Evolutionary conservation across 2,113 vertebrate genomes (phyloP), one percentile per base, ranked within the genome.

Genomic region (Pyrgilauda ruficollis): DNA sequence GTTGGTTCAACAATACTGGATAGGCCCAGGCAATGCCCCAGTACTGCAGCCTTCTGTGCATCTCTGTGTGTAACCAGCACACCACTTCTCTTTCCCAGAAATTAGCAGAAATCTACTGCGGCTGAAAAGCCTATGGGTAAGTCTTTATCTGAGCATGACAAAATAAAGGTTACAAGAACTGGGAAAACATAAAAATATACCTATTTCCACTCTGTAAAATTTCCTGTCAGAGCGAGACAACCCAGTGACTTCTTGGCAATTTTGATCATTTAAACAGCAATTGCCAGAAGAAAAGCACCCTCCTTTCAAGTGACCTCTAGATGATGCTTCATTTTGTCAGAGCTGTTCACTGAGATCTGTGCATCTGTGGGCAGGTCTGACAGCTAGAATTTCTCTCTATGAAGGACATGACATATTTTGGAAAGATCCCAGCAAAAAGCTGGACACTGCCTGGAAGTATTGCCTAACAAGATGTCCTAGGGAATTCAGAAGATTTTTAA

Each of bases 291-390:
- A 53, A 89, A 66, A 62, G 13, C 12, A 73, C 7, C 11, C 8
- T 79, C 62, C 74, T 76, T 76, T 83, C 66, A 83, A 21, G 1
- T 21, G 44, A 62, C 31, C 37, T 90, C 67, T 73, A 15, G 37
- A 44, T 0, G 2, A 53, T 39, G 43, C 11, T 87, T 80, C 12
- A 20, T 84, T 84, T 84, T 84, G 46, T 69, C 39, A 18, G 49
- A 84, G n/a, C 6, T 58, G 13, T 43, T 72, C 46, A 66, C 23
- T 0, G 0, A 33, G 5, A 56, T 24, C 33, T 27, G 9, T 43
- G 63, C 33, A 67, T 52, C 35, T 50, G 31, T 63, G 68, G 37
- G 50, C 50, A 92, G 31, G n/a, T 74, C 63, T 89, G 80, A 62
- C 18, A 77, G 46, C 41, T 69, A 16, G 46, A 77, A 20, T 28